Base-by-base conservation (phyloP, 2,888 invertebrate species). In the Crossocerus cetratus region DNA sequence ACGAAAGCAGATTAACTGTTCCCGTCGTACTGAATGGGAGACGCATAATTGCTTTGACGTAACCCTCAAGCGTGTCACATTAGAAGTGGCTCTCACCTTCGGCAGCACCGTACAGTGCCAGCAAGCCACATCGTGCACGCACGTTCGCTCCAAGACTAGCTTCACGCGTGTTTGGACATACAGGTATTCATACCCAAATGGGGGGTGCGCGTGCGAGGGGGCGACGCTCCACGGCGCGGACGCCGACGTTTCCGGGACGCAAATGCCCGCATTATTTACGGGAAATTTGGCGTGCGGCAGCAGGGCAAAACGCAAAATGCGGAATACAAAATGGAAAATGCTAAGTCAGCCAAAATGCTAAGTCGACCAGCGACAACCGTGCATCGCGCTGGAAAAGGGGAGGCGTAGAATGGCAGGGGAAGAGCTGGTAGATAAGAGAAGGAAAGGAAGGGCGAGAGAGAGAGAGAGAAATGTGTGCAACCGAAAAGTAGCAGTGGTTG, bases 241-340 rank as follows among this genome's bases (percentile, higher is more conserved):
- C 62, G 65, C 71, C 62, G n/a, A 57, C 71, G 80, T 81, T 32
- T 32, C 8, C 32, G 32, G 32, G 32, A 32, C 83, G 81, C 82
- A 70, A 85, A 85, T 83, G 84, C 77, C 82, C 79, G 77, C 82
- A 84, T 88, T 87, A 87, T 87, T 87, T 86, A 87, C 86, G 87
- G 79, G 83, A 84, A 88, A 88, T 88, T 88, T 88, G 84, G 83
- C 70, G 70, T 64, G 49, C 16, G 23, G 2, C 42, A 70, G 2
- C 42, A 70, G 69, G 63, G 54, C 69, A 66, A 77, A 64, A 72
- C 80, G 80, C 77, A 83, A 87, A 88, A 85, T 85, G 84, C 77
- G 83, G 83, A 86, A 86, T 83, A 82, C 73, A 72, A 80, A 83
- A 83, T 82, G 76, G 75, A 81, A 86, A 87, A 88, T 84, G 84